These are phyloP conservation scores for Temnothorax ravouxi DNA, from an alignment of 2,888 invertebrate genomes.

Conservation along the genomic window DNA sequence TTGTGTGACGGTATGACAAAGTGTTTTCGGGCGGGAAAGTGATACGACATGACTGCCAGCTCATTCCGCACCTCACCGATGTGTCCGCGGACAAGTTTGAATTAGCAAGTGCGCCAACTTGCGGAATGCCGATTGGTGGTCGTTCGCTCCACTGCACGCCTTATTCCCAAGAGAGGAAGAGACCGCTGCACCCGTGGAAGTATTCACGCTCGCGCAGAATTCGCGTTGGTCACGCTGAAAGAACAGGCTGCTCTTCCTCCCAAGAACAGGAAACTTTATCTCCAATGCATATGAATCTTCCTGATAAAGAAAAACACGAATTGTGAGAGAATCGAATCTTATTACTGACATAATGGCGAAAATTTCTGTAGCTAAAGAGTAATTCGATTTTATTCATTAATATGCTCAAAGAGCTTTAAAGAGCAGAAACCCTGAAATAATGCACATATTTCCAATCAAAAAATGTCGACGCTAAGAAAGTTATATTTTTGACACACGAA, in stretches of 20 bases:
- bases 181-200: not conserved
- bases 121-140: conserved; percentile 79
- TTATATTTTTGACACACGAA: not conserved
- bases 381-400: not conserved
- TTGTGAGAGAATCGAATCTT: not conserved
- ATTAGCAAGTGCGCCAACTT: conserved; percentile 81
- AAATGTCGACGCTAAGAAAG: not conserved
- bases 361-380: not conserved
- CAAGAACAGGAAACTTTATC: conserved; percentile 38
- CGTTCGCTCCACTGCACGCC: conserved; percentile 55
- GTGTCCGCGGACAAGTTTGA: conserved; percentile 79
- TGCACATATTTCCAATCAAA: not conserved
- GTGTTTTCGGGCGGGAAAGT: conserved; percentile 59
- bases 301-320: conserved; percentile 8
- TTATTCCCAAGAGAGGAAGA: conserved; percentile 20
- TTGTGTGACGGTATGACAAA: conserved; percentile 33
- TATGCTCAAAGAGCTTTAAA: not conserved
- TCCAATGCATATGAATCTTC: not conserved
- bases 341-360: not conserved
- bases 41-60: conserved; percentile 69
- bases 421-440: not conserved
- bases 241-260: not conserved
- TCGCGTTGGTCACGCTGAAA: conserved; percentile 45
- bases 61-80: conserved; percentile 73
- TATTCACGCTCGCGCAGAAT: conserved; percentile 40